Evolutionary conservation across 2,888 invertebrate genomes (phyloP).

Genomic region (Malthinus seriepunctatus): DNA sequence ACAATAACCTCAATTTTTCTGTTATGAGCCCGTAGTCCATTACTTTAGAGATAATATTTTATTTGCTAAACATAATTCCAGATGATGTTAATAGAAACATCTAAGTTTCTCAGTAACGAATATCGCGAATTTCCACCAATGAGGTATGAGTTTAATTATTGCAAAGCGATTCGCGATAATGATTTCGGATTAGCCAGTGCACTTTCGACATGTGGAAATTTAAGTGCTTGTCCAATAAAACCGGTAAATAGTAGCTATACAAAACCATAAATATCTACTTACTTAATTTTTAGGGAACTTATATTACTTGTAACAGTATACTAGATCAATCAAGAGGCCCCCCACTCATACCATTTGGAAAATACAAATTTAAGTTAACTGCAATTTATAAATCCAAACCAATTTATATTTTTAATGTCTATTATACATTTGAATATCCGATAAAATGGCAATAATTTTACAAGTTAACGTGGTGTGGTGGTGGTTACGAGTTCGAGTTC

Average conservation of each 20-base stretch:
- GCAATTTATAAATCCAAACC: background rate
- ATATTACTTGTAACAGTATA: background rate
- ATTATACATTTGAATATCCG: background rate
- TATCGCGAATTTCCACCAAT: background rate
- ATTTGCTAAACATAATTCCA: no score
- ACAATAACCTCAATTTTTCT: no score
- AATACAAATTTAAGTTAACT: background rate
- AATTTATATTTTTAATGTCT: background rate
- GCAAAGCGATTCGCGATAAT: background rate
- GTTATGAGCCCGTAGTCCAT: no score
- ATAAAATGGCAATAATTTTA: background rate
- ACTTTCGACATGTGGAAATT: background rate
- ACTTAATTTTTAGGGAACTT: background rate
- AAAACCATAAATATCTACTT: no score
- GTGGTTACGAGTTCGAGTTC: no score
- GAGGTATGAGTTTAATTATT: background rate
- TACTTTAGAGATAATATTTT: no score
- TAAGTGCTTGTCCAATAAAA: background rate
- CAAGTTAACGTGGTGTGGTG: no score
- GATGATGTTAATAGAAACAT: background rate
- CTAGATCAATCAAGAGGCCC: background rate
- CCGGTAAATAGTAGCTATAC: no score
- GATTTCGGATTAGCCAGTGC: background rate
- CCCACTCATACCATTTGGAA: background rate
- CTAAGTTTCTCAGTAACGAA: background rate